phyloP scores from a whole-genome alignment of 1,140 invertebrate species.

The Neuroterus valhalla region DNA sequence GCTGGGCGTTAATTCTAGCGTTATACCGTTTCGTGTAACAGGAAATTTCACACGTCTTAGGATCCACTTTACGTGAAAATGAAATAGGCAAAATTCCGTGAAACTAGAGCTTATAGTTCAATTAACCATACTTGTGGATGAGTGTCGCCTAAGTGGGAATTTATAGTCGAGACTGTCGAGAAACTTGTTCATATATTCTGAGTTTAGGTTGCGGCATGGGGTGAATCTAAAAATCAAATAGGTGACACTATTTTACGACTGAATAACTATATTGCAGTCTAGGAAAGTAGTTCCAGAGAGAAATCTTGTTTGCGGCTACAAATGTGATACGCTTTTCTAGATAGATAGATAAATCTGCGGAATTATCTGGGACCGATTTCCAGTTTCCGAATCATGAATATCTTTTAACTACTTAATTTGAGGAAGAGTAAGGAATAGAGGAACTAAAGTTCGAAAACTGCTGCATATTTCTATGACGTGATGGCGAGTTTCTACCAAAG shows the following conservation, averaged over 20 bases:
- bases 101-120: slow-evolving; percentile 8
- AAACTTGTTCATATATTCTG: neutral
- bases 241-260: neutral
- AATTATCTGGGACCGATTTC: too few species aligned
- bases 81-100: slow-evolving; percentile 3
- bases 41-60: slow-evolving; percentile 9
- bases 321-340: too few species aligned
- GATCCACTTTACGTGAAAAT: slow-evolving; percentile 7
- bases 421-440: too few species aligned
- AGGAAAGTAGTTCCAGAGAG: too few species aligned
- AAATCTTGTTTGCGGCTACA: too few species aligned
- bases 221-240: neutral
- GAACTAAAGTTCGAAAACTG: too few species aligned
- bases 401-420: too few species aligned
- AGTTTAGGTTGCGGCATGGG: neutral
- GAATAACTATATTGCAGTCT: neutral
- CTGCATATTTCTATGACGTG: too few species aligned
- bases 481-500: too few species aligned
- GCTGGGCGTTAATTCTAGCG: slow-evolving; percentile 49
- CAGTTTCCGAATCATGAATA: too few species aligned
- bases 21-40: slow-evolving; percentile 45
- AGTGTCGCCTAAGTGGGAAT: slow-evolving; percentile 5
- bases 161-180: neutral
- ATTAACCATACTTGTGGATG: slow-evolving; percentile 13
- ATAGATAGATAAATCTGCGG: too few species aligned